phyloP scores from a whole-genome alignment of 1,140 invertebrate genomes.

The Diachasma alloeum region DNA sequence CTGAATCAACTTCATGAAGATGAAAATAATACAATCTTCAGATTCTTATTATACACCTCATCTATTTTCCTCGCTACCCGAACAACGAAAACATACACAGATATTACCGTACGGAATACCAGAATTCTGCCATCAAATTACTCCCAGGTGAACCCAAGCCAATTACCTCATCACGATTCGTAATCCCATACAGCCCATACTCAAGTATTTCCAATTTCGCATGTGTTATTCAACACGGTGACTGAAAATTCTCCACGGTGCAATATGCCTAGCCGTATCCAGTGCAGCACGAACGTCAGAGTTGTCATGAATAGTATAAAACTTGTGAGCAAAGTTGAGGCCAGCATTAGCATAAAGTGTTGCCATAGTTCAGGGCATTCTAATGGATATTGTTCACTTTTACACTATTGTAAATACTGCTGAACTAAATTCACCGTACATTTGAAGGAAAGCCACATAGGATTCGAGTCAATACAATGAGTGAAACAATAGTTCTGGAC shows the following conservation, averaged over 20 bases:
- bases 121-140: neutral
- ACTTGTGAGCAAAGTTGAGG: neutral
- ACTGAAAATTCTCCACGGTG: slow-evolving; percentile 20
- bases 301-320: slow-evolving; percentile 8
- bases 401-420: neutral
- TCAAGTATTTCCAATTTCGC: neutral
- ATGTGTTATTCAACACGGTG: neutral
- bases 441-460: neutral
- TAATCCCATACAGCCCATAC: neutral
- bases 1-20: neutral
- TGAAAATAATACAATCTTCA: neutral
- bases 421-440: neutral
- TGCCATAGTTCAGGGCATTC: neutral
- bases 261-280: neutral
- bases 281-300: neutral
- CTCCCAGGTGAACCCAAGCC: slow-evolving; percentile 13
- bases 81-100: neutral
- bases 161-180: slow-evolving; percentile 20
- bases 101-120: neutral
- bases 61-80: neutral
- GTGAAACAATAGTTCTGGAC: slow-evolving; percentile 48
- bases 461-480: slow-evolving; percentile 34
- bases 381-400: neutral
- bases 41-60: neutral
- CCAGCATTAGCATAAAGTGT: neutral